Evolutionary conservation across 2,888 invertebrate species (phyloP).

Genomic region (Corbicula japonica): DNA sequence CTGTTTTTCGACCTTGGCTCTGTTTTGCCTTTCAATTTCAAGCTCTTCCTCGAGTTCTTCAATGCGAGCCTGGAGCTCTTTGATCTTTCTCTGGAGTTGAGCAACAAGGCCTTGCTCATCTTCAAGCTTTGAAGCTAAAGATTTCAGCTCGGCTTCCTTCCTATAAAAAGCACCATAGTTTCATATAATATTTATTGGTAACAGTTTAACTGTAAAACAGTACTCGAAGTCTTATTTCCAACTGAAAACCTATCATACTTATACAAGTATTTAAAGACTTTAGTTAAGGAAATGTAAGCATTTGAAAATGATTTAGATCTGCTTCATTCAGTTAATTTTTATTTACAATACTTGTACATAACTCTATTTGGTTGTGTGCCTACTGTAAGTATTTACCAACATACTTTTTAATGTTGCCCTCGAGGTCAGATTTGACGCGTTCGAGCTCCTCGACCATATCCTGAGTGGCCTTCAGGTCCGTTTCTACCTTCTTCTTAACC

Average conservation of each 20-base stretch:
- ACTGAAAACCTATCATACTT: too few relatives aligned
- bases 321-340: too few relatives aligned
- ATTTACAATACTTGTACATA: too few relatives aligned
- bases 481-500: conserved; percentile 99
- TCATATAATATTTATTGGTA: too few relatives aligned
- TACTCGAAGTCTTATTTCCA: too few relatives aligned
- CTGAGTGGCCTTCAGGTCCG: conserved; percentile 94
- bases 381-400: too few relatives aligned
- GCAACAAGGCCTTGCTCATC: conserved; percentile 99
- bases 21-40: conserved; percentile 99
- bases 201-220: too few relatives aligned
- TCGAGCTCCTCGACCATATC: conserved; percentile 86
- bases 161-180: too few relatives aligned
- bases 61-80: conserved; percentile 98
- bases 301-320: too few relatives aligned
- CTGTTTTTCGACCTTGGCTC: conserved; percentile 99
- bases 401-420: conserved; percentile 80
- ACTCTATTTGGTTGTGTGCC: too few relatives aligned
- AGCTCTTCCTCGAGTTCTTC: conserved; percentile 99
- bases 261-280: too few relatives aligned
- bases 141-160: conserved; percentile 99
- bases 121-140: conserved; percentile 97
- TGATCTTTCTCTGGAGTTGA: conserved; percentile 99
- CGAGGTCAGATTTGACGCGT: conserved; percentile 83
- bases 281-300: too few relatives aligned